phyloP scores from a whole-genome alignment of 2,888 invertebrate genomes.

The Meganola albula region DNA sequence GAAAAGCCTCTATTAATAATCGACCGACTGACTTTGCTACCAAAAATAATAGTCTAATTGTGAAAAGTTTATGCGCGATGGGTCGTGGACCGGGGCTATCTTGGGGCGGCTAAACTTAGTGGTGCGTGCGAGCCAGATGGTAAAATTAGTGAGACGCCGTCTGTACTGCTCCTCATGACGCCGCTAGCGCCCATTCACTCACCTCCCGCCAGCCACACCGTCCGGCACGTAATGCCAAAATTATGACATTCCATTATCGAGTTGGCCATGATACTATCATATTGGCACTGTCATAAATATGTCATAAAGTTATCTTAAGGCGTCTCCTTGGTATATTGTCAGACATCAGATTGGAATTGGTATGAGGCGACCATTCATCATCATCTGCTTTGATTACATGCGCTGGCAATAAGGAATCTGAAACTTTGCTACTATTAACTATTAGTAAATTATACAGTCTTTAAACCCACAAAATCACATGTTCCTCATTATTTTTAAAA shows the following conservation, averaged over 20 bases:
- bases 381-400: too few relatives aligned
- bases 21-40: constrained; percentile 79
- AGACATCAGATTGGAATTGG: constrained; percentile 12
- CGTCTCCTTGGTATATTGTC: constrained; percentile 30
- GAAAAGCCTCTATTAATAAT: constrained; percentile 79
- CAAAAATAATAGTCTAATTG: constrained; percentile 80
- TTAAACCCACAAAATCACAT: too few relatives aligned
- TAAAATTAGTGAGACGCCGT: constrained; percentile 77
- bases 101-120: constrained; percentile 79
- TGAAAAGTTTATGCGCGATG: constrained; percentile 79
- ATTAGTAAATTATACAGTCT: too few relatives aligned
- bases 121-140: constrained; percentile 75
- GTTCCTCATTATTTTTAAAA: too few relatives aligned
- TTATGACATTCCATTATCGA: constrained; percentile 70
- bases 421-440: too few relatives aligned
- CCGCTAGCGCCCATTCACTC: constrained; percentile 64
- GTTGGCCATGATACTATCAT: constrained; percentile 51
- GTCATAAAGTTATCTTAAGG: too few relatives aligned
- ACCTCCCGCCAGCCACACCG: constrained; percentile 53
- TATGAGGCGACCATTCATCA: constrained; percentile 10
- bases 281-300: too few relatives aligned
- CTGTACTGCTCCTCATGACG: constrained; percentile 71
- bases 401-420: too few relatives aligned
- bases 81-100: constrained; percentile 78
- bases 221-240: constrained; percentile 62